phyloP scores from a whole-genome alignment of 1,140 invertebrate genomes.

The Danaus plexippus region DNA sequence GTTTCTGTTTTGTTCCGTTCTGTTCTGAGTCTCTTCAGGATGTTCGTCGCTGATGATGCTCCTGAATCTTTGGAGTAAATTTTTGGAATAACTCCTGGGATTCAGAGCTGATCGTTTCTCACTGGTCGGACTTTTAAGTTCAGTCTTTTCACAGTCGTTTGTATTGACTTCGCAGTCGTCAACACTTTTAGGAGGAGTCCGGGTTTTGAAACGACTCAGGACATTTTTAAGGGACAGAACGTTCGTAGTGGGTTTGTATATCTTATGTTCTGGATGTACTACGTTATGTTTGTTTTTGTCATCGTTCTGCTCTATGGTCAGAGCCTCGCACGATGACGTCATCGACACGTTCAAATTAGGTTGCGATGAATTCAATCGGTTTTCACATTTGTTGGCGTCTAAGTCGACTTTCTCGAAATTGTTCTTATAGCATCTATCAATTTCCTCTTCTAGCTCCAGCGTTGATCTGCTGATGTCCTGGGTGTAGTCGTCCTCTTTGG shows the following conservation, averaged over 20 bases:
- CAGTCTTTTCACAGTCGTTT: constrained; percentile 52
- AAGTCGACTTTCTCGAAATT: constrained; percentile 61
- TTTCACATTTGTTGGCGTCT: constrained; percentile 55
- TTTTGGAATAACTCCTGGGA: constrained; percentile 68
- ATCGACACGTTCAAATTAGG: constrained; percentile 58
- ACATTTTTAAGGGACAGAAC: constrained; percentile 67
- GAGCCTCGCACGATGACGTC: constrained; percentile 66
- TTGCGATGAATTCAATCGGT: constrained; percentile 37
- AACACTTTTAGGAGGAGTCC: constrained; percentile 46
- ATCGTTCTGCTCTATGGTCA: constrained; percentile 44
- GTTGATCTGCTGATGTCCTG: constrained; percentile 69
- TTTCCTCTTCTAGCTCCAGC: constrained; percentile 67
- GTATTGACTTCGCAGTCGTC: constrained; percentile 53
- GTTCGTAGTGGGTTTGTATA: constrained; percentile 76
- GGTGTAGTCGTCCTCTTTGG: constrained; percentile 61
- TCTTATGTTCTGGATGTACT: constrained; percentile 83
- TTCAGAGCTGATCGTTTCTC: constrained; percentile 58
- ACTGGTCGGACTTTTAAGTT: constrained; percentile 52
- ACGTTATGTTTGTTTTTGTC: constrained; percentile 59
- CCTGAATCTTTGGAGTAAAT: constrained; percentile 72
- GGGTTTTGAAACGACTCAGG: constrained; percentile 62
- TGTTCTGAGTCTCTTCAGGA: constrained; percentile 52
- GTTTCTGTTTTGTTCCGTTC: constrained; percentile 29
- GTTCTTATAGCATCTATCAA: constrained; percentile 68
- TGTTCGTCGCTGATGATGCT: constrained; percentile 72